Evolutionary conservation across 2,113 vertebrate genomes (phyloP), one percentile per base, ranked within the genome.

Genomic region (Anguilla japonica): DNA sequence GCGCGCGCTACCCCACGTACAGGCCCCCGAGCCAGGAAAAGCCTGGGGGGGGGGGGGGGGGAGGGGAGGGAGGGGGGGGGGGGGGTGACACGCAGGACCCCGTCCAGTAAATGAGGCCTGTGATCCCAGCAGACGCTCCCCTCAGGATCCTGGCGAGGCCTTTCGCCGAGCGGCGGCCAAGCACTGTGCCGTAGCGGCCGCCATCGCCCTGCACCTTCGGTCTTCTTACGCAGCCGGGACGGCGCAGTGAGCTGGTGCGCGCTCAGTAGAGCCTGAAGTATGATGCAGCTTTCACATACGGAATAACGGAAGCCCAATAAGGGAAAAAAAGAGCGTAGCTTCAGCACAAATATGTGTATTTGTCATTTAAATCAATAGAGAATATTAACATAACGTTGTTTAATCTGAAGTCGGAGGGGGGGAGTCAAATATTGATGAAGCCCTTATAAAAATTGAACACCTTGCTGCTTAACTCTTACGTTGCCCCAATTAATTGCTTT

Each of bases 401-500:
- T 90, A 88, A 90, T 86, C 60, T 41, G 41, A n/a, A 41, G 46
- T 40, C 8, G 81, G 57, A 20, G 22, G 71, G 46, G 46, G 40
- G 16, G 29, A 29, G 46, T 82, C 79, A 50, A 57, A 79, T 87
- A 83, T 50, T 87, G 84, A 89, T 83, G 87, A 89, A 60, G n/a
- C 40, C 43, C 14, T 18, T 84, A 85, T 90, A 89, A 53, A 85
- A 83, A 67, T 87, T 91, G 80, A 91, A 86, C 63, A 89, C 53
- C 87, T 79, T n/a, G 41, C 34, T 82, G 85, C 81, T 90, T 84
- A 88, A 87, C 89, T 81, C 16, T 79, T 75, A 60, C 84, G n/a
- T 85, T 75, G 86, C 87, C 86, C 88, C 87, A 83, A 86, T 90
- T 88, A 90, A 80, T 84, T 79, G 81, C 41, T 53, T n/a, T 82